A percentile compares a stretch with the other conserved stretches of the same genome.
Conservation (phyloP, 2,888 invertebrate genomes). For the Nymphalis c-album region DNA sequence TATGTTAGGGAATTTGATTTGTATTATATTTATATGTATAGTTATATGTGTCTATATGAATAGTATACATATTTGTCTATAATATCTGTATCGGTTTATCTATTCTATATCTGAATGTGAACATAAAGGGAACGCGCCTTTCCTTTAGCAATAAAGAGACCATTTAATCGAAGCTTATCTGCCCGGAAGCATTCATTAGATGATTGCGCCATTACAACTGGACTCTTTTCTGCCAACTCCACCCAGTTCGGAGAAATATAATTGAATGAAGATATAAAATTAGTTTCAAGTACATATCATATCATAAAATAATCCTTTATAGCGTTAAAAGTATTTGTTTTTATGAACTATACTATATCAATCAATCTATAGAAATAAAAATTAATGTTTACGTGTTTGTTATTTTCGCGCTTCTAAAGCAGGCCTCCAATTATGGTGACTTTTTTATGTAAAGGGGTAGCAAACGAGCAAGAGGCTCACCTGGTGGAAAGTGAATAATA, state of each 20-base stretch:
- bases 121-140: slow-evolving; percentile 78
- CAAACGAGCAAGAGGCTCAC: too few relatives aligned
- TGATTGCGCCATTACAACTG: slow-evolving; percentile 79
- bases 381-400: too few relatives aligned
- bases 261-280: slow-evolving; percentile 27
- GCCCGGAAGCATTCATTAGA: slow-evolving; percentile 82
- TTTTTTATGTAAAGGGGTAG: too few relatives aligned
- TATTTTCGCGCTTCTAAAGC: too few relatives aligned
- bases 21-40: background rate
- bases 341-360: too few relatives aligned
- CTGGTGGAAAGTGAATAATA: too few relatives aligned
- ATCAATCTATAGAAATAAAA: too few relatives aligned
- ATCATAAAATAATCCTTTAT: background rate
- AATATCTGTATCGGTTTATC: slow-evolving; percentile 39
- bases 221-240: slow-evolving; percentile 64
- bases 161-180: slow-evolving; percentile 82
- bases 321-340: too few relatives aligned
- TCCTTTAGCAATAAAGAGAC: slow-evolving; percentile 78
- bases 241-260: slow-evolving; percentile 46
- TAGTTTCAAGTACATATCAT: slow-evolving; percentile 20
- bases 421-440: too few relatives aligned
- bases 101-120: slow-evolving; percentile 70
- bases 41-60: too few relatives aligned
- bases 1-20: background rate
- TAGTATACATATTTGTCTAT: slow-evolving; percentile 8